Base-by-base conservation (phyloP, 1,140 invertebrate genomes). In the Hydropsyche tenuis region DNA sequence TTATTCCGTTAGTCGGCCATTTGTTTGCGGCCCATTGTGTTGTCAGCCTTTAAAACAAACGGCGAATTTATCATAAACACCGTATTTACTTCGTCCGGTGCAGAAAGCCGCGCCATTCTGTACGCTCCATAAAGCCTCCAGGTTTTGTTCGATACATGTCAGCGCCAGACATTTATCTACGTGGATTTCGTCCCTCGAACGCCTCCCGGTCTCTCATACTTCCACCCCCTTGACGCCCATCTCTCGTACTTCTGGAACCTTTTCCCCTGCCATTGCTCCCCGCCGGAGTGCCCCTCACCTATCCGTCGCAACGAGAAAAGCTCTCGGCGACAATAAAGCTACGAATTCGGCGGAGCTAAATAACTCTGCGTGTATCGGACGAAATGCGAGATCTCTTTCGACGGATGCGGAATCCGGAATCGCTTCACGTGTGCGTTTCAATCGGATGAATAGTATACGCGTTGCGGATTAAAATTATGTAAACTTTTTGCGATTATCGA, bases 141-240 rank as follows among this genome's bases (percentile, higher is more conserved):
- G 69, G 69, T 73, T 71, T 72, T 72, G 72, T 68, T 73, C 75
- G 75, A 73, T 73, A 73, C 72, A 76, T 72, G 75, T 76, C 75
- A 73, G 62, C 42, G 51, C 18, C 72, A 76, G 75, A 71, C 72
- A 66, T 69, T 70, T 64, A 69, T 74, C 64, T 69, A 30, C 72
- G 48, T 48, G 71, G 71, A 71, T 71, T 64, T 74, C 73, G 43
- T 51, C 56, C 42, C 46, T 60, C 56, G 23, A 25, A 23, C 56
- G 16, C 56, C 30, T 4, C 30, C 30, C 3, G 3, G 30, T 3
- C 30, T n/a, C 30, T 37, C 30, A 37, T 37, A 37, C 30, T 37
- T 37, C 9, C 63, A 18, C 42, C 63, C 1, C n/a, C 63, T 1
- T 20, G 12, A 1, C 14, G 27, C n/a, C 42, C 63, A 9, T 1